Evolutionary conservation across 2,113 vertebrate species (phyloP).

Genomic region (Hydrochoerus hydrochaeris): DNA sequence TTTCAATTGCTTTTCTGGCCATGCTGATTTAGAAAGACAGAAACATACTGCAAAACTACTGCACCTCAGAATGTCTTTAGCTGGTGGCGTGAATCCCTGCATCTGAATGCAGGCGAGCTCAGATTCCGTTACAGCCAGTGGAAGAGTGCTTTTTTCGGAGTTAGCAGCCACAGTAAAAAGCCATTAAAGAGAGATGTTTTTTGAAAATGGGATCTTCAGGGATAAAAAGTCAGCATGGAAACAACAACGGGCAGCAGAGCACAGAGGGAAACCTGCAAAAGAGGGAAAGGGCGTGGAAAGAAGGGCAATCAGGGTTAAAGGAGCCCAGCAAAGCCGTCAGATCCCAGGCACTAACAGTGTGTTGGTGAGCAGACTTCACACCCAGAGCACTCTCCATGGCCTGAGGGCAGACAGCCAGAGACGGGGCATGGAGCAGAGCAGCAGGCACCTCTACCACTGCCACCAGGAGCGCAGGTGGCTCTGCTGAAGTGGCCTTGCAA

Average conservation of each 20-base stretch:
- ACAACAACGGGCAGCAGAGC: neutral
- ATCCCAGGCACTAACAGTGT: neutral
- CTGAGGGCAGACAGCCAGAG: neutral
- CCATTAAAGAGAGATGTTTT: neutral
- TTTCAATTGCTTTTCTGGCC: neutral
- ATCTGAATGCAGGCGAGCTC: neutral
- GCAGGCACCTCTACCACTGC: neutral
- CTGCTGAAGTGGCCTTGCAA: neutral
- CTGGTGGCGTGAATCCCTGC: neutral
- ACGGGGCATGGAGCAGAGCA: neutral
- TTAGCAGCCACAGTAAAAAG: neutral
- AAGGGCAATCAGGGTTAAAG: neutral
- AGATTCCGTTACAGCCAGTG: neutral
- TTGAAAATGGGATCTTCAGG: neutral
- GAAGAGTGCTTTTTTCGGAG: neutral
- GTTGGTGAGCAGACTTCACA: neutral
- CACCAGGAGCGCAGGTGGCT: neutral
- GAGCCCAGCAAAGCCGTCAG: neutral
- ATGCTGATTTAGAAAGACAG: neutral
- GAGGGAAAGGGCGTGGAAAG: neutral
- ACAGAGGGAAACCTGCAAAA: neutral
- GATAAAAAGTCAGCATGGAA: neutral
- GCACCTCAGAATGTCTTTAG: neutral
- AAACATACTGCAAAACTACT: neutral
- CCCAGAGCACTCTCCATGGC: neutral